Evolutionary conservation across 2,888 invertebrate species (phyloP).

Genomic region (Lysandra bellargus): DNA sequence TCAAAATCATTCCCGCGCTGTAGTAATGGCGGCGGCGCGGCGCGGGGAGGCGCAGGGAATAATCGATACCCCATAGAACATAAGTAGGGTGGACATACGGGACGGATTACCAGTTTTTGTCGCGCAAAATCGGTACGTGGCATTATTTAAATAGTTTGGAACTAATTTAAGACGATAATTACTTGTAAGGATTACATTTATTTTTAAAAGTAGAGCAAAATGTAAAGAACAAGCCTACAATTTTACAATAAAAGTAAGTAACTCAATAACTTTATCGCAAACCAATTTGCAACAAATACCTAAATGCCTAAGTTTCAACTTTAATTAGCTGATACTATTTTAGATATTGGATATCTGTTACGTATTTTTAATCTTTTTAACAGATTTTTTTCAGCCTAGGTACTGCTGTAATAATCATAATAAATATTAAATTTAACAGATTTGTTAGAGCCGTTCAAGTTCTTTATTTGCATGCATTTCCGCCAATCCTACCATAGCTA

Average conservation of each 20-base stretch:
- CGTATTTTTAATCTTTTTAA: no score
- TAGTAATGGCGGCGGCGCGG: constrained; percentile 43
- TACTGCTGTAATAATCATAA: neutral
- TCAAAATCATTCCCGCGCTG: constrained; percentile 41
- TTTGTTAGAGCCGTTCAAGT: neutral
- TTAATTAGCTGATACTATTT: no score
- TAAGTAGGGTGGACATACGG: constrained; percentile 71
- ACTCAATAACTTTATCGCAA: no score
- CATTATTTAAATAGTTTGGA: constrained; percentile 9
- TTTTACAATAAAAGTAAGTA: no score
- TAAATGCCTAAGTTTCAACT: no score
- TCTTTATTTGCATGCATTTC: neutral
- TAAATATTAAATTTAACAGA: neutral
- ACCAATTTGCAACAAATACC: no score
- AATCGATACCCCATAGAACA: constrained; percentile 75
- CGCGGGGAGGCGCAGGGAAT: constrained; percentile 47
- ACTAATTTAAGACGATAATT: neutral
- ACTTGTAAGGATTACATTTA: neutral
- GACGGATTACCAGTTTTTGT: constrained; percentile 59
- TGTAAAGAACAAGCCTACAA: neutral
- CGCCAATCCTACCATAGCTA: neutral
- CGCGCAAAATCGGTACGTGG: constrained; percentile 48
- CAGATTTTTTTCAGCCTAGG: no score
- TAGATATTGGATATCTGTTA: no score
- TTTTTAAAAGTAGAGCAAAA: no score